Evolutionary conservation across 1,140 invertebrate species (phyloP), one percentile per base, ranked within the genome.

Genomic region (Eumaeus atala): DNA sequence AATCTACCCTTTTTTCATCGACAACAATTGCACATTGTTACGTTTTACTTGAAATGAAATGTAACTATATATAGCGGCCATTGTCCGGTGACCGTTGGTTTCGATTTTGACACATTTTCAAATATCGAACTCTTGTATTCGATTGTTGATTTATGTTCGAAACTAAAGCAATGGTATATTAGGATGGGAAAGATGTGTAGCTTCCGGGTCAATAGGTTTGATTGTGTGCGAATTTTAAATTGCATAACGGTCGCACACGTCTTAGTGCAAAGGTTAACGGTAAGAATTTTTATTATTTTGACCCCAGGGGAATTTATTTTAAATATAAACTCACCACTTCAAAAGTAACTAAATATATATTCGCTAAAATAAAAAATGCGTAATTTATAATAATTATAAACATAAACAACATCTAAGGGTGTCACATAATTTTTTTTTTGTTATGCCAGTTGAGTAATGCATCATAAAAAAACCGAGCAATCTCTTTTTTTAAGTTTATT

Each of bases 1-100:
- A 82, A 82, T 74, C 74, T 84, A 87, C 84, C 84, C 84, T 84
- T 87, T 86, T 82, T 70, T 70, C 66, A 62, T 74, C 56, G 68
- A 73, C 71, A 78, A 79, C 84, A 84, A 84, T 87, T 74, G 78
- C 66, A 78, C 67, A 82, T 86, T 86, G 83, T 85, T 76, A 74
- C 72, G 73, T 78, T 78, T 78, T 80, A 74, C 56, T 28, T 57
- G 65, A 70, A 64, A 67, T 76, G 68, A 79, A 79, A 78, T 79
- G 72, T 74, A 75, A 72, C 71, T 58, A 66, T 68, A 28, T 28
- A 28, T 28, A 71, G 18, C 49, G 12, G 56, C 73, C 64, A 72
- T 85, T 85, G 78, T 83, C 35, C 56, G 33, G 14, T 37, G 70
- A 64, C 75, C 72, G 72, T 80, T 78, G 70, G 59, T 68, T 71